Conservation (phyloP, 2,888 invertebrate species). For the Oscheius sp. region DNA sequence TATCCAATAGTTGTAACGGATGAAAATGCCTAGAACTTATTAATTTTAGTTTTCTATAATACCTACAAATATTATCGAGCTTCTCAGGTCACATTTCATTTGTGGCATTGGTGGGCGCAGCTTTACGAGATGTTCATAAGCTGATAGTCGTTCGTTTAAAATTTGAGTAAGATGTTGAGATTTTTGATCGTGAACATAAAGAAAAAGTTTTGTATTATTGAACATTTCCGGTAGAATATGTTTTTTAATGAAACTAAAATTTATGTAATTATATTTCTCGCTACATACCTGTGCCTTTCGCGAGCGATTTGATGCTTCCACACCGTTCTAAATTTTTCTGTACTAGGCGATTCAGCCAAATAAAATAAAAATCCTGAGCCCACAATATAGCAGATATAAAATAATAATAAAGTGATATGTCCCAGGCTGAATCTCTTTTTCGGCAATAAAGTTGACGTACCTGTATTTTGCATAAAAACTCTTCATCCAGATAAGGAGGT, state of each 20-base stretch:
- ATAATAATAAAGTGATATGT: constrained; percentile 48
- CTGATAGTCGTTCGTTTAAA: constrained; percentile 41
- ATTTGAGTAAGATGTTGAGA: constrained; percentile 44
- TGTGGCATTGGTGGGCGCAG: constrained; percentile 49
- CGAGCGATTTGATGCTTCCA: constrained; percentile 24
- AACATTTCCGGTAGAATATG: constrained; percentile 60
- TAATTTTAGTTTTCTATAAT: not conserved
- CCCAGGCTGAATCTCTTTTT: constrained; percentile 33
- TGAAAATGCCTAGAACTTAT: constrained; percentile 43
- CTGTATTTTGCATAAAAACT: constrained; percentile 47
- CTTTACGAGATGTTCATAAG: constrained; percentile 48
- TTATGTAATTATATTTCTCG: not conserved
- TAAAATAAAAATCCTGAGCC: constrained; percentile 46
- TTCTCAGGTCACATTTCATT: constrained; percentile 41
- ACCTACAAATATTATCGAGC: constrained; percentile 51
- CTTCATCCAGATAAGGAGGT: constrained; percentile 42
- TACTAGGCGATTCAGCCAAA: constrained; percentile 40
- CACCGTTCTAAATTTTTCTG: not conserved
- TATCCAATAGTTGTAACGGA: constrained; percentile 66
- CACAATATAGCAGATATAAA: constrained; percentile 45
- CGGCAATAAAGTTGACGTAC: constrained; percentile 5
- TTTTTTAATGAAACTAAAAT: constrained; percentile 43
- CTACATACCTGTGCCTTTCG: constrained; percentile 36
- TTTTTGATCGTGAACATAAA: constrained; percentile 58
- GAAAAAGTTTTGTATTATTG: constrained; percentile 58